Conservation (phyloP, 2,888 invertebrate species). For the Drosophila birchii region DNA sequence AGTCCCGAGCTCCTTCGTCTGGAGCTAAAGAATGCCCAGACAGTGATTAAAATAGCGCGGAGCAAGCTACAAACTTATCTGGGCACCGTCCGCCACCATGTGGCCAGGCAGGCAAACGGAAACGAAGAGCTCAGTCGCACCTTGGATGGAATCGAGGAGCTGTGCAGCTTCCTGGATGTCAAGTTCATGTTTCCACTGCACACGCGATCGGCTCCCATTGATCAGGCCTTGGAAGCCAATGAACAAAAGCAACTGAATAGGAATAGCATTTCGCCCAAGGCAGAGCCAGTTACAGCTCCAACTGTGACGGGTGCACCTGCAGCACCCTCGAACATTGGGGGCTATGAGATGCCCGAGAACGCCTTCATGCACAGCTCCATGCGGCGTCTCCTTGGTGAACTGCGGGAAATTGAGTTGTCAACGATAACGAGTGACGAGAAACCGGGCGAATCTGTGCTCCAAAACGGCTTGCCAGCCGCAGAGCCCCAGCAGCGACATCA, state of each 20-base stretch:
- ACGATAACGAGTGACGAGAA: conserved; percentile 80
- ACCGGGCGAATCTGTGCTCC: conserved; percentile 49
- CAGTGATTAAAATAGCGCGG: conserved; percentile 84
- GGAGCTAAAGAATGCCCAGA: conserved; percentile 85
- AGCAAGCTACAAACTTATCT: conserved; percentile 85
- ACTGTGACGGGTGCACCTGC: not conserved
- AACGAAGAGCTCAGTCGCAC: conserved; percentile 82
- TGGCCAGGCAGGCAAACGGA: conserved; percentile 69
- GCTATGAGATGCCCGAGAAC: conserved; percentile 83
- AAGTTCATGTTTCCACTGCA: conserved; percentile 81
- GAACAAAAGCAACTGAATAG: conserved; percentile 75
- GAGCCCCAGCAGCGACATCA: conserved; percentile 68
- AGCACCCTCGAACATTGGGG: not conserved
- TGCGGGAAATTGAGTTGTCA: conserved; percentile 83
- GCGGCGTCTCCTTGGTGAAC: conserved; percentile 80
- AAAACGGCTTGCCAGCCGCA: conserved; percentile 70
- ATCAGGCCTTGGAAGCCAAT: conserved; percentile 84
- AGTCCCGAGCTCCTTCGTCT: conserved; percentile 84
- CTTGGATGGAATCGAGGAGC: conserved; percentile 85
- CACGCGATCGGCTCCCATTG: conserved; percentile 76
- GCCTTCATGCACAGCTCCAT: conserved; percentile 79
- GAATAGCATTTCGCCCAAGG: not conserved
- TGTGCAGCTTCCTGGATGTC: conserved; percentile 83
- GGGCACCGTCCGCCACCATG: conserved; percentile 82
- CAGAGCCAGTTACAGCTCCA: not conserved